Percentiles rank a stretch among this genome's conserved stretches.
Conservation (phyloP, 2,797 vertebrate genomes). For the Schizopygopsis malacanthus region DNA sequence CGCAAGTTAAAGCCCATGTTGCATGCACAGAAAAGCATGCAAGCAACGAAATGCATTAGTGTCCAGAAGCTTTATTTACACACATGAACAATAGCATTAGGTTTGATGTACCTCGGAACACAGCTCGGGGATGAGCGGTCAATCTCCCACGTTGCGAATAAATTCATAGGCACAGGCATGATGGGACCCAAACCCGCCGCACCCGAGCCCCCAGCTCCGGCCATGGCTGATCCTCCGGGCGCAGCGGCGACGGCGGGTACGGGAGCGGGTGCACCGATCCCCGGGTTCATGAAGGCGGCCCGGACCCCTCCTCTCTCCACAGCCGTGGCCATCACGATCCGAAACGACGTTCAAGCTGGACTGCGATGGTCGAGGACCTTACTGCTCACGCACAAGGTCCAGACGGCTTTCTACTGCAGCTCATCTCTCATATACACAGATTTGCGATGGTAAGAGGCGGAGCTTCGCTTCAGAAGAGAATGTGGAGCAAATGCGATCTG, state of each 20-base stretch:
- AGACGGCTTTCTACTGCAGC: too few species aligned
- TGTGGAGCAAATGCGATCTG: neutral
- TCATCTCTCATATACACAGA: conserved; percentile 33
- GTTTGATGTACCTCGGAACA: conserved; percentile 69
- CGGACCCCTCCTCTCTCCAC: conserved; percentile 67
- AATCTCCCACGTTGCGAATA: conserved; percentile 78
- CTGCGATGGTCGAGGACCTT: neutral
- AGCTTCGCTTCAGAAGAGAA: conserved; percentile 46
- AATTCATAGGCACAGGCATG: conserved; percentile 75
- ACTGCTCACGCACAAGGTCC: neutral
- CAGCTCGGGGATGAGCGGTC: conserved; percentile 77
- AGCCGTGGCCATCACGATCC: conserved; percentile 65
- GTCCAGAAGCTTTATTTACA: conserved; percentile 12
- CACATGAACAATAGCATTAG: conserved; percentile 27
- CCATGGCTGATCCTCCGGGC: conserved; percentile 46
- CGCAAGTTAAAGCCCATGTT: conserved; percentile 20
- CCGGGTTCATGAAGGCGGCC: conserved; percentile 54
- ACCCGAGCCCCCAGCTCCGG: conserved; percentile 50
- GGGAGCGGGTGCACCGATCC: conserved; percentile 54
- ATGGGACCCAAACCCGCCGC: conserved; percentile 59
- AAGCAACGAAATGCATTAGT: neutral
- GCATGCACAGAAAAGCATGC: conserved; percentile 15
- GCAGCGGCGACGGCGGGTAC: conserved; percentile 52
- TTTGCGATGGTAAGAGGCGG: conserved; percentile 58
- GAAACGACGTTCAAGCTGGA: conserved; percentile 46